Conservation (phyloP, 2,797 vertebrate species). For the Merluccius polli region DNA sequence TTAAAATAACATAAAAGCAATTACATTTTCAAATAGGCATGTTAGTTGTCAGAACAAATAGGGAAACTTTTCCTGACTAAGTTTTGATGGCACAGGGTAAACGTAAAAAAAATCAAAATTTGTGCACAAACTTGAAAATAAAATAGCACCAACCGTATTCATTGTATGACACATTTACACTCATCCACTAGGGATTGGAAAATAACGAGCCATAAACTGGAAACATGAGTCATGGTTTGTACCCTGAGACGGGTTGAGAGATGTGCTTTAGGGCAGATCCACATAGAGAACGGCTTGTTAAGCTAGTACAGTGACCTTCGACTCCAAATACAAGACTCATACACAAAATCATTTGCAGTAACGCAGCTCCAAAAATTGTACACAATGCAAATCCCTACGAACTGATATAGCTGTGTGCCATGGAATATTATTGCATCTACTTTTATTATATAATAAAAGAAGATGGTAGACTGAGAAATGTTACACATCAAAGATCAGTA, state of each 20-base stretch:
- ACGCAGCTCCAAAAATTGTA: not conserved
- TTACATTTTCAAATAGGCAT: not conserved
- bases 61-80: not conserved
- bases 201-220: not conserved
- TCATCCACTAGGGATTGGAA: not conserved
- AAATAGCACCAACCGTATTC: not conserved
- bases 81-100: not conserved
- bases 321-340: not conserved
- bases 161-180: not conserved
- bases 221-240: not conserved
- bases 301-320: not conserved
- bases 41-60: not conserved
- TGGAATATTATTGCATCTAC: conserved; percentile 4
- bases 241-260: not conserved
- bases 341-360: not conserved
- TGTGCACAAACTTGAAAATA: not conserved
- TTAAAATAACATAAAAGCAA: not conserved
- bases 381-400: not conserved
- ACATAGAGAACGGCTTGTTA: not conserved
- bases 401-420: not conserved
- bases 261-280: not conserved
- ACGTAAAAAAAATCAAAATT: not conserved
- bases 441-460: too few relatives aligned
- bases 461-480: not conserved
- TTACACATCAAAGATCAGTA: not conserved